Evolutionary conservation across 2,797 vertebrate genomes (phyloP), one percentile per base, ranked within the genome.

Genomic region (Oceanodroma leucorhoa): DNA sequence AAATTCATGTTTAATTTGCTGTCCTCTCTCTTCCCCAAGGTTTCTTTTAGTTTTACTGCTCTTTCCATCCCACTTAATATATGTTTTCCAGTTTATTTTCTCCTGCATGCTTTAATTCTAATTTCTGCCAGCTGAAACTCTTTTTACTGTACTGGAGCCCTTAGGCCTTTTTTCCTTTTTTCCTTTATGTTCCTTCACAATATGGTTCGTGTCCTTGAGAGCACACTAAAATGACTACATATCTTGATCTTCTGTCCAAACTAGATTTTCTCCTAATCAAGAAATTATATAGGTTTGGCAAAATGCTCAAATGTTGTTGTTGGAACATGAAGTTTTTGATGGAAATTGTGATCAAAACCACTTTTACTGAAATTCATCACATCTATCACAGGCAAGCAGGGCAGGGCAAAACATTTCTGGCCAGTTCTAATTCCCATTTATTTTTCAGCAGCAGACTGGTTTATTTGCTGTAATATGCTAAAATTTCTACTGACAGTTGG

Each of bases 381-480:
- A 61, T 78, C 54, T 83, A 19, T 65, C 65, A 69, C 40, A 83
- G 32, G 36, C n/a, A 70, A 90, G 27, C 9, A 57, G 34, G 46
- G 10, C 38, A 77, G 61, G 53, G 40, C 50, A 93, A 78, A 89
- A 50, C 3, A 41, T 72, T 92, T 94, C 65, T 91, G 65, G 78
- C 84, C 72, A 86, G 38, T 80, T 81, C 41, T 91, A 94, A 83
- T 83, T 80, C 54, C 45, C 61, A 89, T 93, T 96, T 85, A 83
- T 95, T 93, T 92, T 91, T 87, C 81, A 83, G 65, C 46, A 83
- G 78, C 79, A 93, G 93, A 65, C 67, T 89, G 75, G 32, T 94
- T 95, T 94, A 94, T 96, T 95, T 97, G 91, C 76, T 87, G 61
- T 81, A 91, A 90, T 94, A 92, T 51, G 41, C 69, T 94, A 83